Evolutionary conservation across 2,888 invertebrate genomes (phyloP), one percentile per base, ranked within the genome.

Genomic region (Thera obeliscata): DNA sequence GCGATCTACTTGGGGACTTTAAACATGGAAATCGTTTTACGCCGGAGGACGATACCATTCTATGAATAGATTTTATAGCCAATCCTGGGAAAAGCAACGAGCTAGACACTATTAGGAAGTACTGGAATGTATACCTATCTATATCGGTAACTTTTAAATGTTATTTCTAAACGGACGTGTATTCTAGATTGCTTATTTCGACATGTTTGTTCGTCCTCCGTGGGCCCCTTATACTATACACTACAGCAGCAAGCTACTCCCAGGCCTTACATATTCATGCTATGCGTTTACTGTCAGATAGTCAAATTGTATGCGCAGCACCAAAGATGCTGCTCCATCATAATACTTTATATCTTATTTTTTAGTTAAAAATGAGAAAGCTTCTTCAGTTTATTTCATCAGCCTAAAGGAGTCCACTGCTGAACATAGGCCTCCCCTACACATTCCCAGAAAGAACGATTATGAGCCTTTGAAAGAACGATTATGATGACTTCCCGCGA

Each of bases 21-120:
- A 52, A 71, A 76, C 85, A 85, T 66, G 86, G 78, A 81, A 86
- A 82, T 73, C 82, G 79, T 84, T 85, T 86, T 73, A 84, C 73
- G 65, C 49, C 49, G 64, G 62, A 61, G 73, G 58, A 73, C 68
- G 71, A 74, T 72, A 69, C 59, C 22, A 50, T 67, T 56, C 64
- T 64, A 67, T 66, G 66, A 64, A 68, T 64, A 38, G 56, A 56
- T 43, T 63, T 55, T 61, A 48, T 61, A 61, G 61, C 49, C 52
- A 54, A 59, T 60, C 11, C 4, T 56, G 33, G n/a, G 33, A 50
- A 22, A 52, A 9, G 9, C 33, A 52, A 33, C 52, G 52, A 33
- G 52, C 33, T 50, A 50, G 52, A 33, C 33, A 8, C 52, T 52
- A 52, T 9, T 22, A 22, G 33, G 33, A 52, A 9, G 8, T 52